These are phyloP conservation scores for Chaunax sp. DNA, from an alignment of 2,797 vertebrate genomes.

Conservation along the genomic window DNA sequence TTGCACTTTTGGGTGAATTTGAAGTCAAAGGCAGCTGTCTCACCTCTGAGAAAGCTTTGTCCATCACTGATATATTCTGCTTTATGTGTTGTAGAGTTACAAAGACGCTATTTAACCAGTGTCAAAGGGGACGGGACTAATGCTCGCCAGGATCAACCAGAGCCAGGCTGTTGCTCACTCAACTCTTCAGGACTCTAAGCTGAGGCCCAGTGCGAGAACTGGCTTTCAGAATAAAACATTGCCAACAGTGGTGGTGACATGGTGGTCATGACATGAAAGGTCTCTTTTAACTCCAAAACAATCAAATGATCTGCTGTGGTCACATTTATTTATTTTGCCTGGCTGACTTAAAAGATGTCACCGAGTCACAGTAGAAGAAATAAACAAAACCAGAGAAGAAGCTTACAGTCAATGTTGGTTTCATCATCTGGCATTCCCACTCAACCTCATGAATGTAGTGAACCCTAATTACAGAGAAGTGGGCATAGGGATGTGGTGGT, in stretches of 20 bases:
- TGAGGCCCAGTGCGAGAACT: slow-evolving; percentile 28
- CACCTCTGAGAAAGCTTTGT: slow-evolving; percentile 39
- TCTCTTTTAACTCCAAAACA: slow-evolving; percentile 47
- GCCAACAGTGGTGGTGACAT: slow-evolving; percentile 47
- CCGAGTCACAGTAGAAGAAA: slow-evolving; percentile 33
- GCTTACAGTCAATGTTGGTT: slow-evolving; percentile 34
- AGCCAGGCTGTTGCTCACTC: slow-evolving; percentile 45
- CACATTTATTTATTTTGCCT: slow-evolving; percentile 52
- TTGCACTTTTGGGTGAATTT: slow-evolving; percentile 25
- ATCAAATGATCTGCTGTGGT: slow-evolving; percentile 45
- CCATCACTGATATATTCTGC: slow-evolving; percentile 39
- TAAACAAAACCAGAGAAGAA: slow-evolving; percentile 34
- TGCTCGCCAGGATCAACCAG: slow-evolving; percentile 50
- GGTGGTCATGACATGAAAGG: slow-evolving; percentile 52
- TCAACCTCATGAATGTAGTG: slow-evolving; percentile 32
- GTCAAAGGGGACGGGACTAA: slow-evolving; percentile 56
- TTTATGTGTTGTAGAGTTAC: slow-evolving; percentile 44
- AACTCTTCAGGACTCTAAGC: slow-evolving; percentile 28
- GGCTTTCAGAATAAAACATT: slow-evolving; percentile 46
- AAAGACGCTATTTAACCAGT: slow-evolving; percentile 59
- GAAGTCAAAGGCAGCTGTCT: slow-evolving; percentile 33
- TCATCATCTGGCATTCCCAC: slow-evolving; percentile 55
- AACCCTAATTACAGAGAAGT: slow-evolving; percentile 28
- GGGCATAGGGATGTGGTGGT: slow-evolving; percentile 30
- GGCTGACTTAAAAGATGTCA: slow-evolving; percentile 25